A percentile compares a stretch with the other conserved stretches of the same genome.
These are phyloP conservation scores for Bufo bufo DNA, from an alignment of 2,113 vertebrate species.

Conservation along the genomic window DNA sequence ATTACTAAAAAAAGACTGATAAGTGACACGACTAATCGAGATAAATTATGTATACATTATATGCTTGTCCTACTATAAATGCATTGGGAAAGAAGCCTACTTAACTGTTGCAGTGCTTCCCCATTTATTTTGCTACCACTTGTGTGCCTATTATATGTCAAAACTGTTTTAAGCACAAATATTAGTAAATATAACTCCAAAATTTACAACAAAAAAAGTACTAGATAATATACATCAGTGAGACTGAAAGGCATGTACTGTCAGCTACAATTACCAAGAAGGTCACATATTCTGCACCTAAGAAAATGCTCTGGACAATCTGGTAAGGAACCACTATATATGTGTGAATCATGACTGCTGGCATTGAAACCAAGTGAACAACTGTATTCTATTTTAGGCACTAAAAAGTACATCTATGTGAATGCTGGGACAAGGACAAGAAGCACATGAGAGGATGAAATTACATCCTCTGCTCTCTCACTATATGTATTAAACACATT, in stretches of 20 bases:
- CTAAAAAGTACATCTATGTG: conserved; percentile 61
- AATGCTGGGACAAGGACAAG: conserved; percentile 61
- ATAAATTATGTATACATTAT: no score
- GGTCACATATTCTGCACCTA: neutral
- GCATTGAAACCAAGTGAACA: conserved; percentile 60
- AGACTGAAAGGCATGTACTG: neutral
- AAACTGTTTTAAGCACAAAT: no score
- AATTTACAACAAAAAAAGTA: neutral
- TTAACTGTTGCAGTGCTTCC: neutral
- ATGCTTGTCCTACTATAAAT: neutral
- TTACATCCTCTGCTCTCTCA: conserved; percentile 59
- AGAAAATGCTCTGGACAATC: neutral
- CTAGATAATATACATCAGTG: neutral
- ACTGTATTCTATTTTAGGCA: conserved; percentile 67
- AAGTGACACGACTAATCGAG: no score
- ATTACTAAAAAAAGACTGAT: no score
- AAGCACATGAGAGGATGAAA: conserved; percentile 57
- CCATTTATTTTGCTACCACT: neutral
- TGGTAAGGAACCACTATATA: conserved; percentile 48
- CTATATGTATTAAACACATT: conserved; percentile 51
- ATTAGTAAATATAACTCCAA: neutral
- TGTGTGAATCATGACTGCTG: conserved; percentile 39
- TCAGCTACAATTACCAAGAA: conserved; percentile 1
- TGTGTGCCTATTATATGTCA: neutral
- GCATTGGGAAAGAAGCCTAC: neutral